Evolutionary conservation across 2,113 vertebrate genomes (phyloP), one percentile per base, ranked within the genome.

Genomic region (Hippocampus zosterae): DNA sequence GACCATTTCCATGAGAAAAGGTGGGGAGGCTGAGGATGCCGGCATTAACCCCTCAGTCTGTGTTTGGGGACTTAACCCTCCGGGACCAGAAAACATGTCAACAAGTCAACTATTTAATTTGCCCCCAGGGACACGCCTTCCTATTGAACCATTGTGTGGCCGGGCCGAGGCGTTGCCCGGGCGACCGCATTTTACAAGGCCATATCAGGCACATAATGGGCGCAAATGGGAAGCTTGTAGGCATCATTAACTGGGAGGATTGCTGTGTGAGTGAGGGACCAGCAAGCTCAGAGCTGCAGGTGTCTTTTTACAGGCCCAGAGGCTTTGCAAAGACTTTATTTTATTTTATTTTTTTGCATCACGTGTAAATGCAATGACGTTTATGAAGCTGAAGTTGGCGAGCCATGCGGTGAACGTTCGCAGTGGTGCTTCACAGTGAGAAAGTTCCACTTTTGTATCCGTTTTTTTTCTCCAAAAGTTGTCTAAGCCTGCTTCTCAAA

Each of bases 81-180:
- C 89, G 88, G 84, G 90, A 90, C 89, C 85, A 91, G 52, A 91
- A 92, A 93, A 92, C 92, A 92, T 90, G 89, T 92, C 91, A 92
- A 91, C 92, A 92, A 92, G 92, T 93, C 91, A 93, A 92, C 91
- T 92, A 89, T 92, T 92, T 93, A 91, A 93, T 92, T 93, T 93
- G 88, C 90, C 90, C 88, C 86, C 72, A 15, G 90, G 86, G 89
- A 91, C 88, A 90, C 89, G 81, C 89, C 92, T 87, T 89, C 90
- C 91, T 70, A 92, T 92, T 92, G 89, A 92, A 90, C 89, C 82
- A 92, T 92, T 92, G 91, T 92, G 84, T 86, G 77, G 72, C 77
- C 69, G 48, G 82, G 88, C 88, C 84, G 73, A 71, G 81, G 86
- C 65, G 90, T 93, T 91, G 76, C 88, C 84, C 65, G 65, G 90